Conservation (phyloP, 2,888 invertebrate genomes). For the Trichopoda pennipes region DNA sequence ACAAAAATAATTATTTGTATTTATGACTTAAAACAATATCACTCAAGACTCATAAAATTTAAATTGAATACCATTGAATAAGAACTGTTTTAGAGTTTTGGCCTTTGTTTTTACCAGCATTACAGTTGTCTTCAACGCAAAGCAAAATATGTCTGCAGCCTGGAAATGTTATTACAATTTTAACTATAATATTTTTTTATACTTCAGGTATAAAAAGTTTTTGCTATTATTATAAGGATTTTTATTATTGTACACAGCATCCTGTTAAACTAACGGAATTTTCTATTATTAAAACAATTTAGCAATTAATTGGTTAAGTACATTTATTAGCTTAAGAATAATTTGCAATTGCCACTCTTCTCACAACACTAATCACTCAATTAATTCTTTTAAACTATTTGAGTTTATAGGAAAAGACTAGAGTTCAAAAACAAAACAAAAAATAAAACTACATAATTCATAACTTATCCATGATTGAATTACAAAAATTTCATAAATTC, state of each 20-base stretch:
- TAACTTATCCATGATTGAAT: slow-evolving; percentile 63
- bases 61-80: too few relatives aligned
- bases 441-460: slow-evolving; percentile 44
- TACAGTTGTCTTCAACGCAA: too few relatives aligned
- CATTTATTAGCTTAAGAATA: slow-evolving; percentile 15
- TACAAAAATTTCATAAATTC: slow-evolving; percentile 61
- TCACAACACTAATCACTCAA: slow-evolving; percentile 53
- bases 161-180: too few relatives aligned
- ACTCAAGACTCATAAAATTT: too few relatives aligned
- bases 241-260: neutral
- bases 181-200: too few relatives aligned
- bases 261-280: neutral
- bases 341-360: slow-evolving; percentile 41
- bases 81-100: too few relatives aligned
- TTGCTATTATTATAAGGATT: neutral
- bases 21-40: too few relatives aligned
- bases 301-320: slow-evolving; percentile 33
- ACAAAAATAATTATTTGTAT: too few relatives aligned
- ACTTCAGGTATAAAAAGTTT: too few relatives aligned
- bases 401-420: slow-evolving; percentile 7
- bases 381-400: slow-evolving; percentile 49
- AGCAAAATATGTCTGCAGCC: too few relatives aligned
- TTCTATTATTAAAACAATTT: slow-evolving; percentile 11
- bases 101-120: too few relatives aligned
- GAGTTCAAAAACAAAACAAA: neutral